phyloP scores from a whole-genome alignment of 2,888 invertebrate species.

The Aphodius sticticus region DNA sequence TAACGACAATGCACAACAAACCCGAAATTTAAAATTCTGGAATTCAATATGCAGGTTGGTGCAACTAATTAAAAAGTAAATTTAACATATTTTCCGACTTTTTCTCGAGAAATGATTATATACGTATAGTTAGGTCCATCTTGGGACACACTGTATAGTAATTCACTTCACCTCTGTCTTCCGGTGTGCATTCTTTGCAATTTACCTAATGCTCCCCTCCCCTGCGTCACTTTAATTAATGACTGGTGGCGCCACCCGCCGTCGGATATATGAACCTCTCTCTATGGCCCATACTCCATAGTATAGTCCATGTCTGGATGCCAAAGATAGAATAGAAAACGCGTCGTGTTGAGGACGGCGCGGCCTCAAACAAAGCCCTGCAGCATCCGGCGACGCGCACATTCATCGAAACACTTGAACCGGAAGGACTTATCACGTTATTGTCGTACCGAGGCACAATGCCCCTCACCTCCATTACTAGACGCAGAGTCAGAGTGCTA shows the following conservation, averaged over 20 bases:
- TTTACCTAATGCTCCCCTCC: not conserved
- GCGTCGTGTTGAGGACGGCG: slow-evolving; percentile 42
- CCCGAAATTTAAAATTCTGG: not conserved
- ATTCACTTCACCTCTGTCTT: too few relatives aligned
- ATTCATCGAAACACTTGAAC: slow-evolving; percentile 52
- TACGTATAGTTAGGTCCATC: too few relatives aligned
- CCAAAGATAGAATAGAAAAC: slow-evolving; percentile 37
- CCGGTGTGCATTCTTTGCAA: not conserved
- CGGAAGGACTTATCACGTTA: slow-evolving; percentile 56
- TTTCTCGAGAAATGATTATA: too few relatives aligned
- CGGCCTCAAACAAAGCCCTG: slow-evolving; percentile 43
- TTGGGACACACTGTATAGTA: too few relatives aligned
- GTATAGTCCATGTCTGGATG: slow-evolving; percentile 27
- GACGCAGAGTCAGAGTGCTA: not conserved
- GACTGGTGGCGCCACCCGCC: not conserved
- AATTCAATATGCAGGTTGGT: too few relatives aligned
- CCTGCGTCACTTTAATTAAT: not conserved
- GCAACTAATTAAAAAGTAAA: too few relatives aligned
- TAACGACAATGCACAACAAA: not conserved
- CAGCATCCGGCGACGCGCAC: slow-evolving; percentile 45
- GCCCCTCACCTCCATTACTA: not conserved
- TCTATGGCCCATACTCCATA: not conserved
- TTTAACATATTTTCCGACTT: too few relatives aligned
- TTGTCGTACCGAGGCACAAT: slow-evolving; percentile 43
- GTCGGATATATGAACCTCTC: not conserved